Conservation (phyloP, 1,140 invertebrate species). For the Mizuhopecten yessoensis region DNA sequence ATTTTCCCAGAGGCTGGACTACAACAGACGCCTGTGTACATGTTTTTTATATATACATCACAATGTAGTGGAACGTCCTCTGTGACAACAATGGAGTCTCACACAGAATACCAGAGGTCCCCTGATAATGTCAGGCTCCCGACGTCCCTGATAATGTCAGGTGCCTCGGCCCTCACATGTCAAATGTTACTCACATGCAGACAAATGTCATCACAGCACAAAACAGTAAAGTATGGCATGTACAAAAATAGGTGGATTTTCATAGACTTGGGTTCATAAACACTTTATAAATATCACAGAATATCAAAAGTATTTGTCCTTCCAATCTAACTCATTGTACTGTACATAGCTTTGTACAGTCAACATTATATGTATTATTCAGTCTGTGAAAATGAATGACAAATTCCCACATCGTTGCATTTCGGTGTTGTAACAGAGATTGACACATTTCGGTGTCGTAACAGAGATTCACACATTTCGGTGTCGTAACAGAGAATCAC, state of each 20-base stretch:
- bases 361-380: no score
- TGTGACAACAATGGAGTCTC: neutral
- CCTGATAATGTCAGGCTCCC: neutral
- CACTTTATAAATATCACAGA: neutral
- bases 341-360: no score
- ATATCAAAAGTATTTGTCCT: no score
- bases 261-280: neutral
- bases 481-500: no score
- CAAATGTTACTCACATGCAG: neutral
- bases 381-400: no score
- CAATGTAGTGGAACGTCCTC: neutral
- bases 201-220: slow-evolving; percentile 3
- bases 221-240: neutral
- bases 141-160: neutral
- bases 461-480: no score
- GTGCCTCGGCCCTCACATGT: neutral
- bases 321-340: no score
- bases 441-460: no score
- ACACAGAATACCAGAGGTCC: slow-evolving; percentile 6
- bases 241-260: neutral
- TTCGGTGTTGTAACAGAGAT: no score
- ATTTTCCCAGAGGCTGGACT: neutral
- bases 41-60: neutral
- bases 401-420: no score
- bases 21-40: neutral